Evolutionary conservation across 2,113 vertebrate species (phyloP).

Genomic region (Columba livia): DNA sequence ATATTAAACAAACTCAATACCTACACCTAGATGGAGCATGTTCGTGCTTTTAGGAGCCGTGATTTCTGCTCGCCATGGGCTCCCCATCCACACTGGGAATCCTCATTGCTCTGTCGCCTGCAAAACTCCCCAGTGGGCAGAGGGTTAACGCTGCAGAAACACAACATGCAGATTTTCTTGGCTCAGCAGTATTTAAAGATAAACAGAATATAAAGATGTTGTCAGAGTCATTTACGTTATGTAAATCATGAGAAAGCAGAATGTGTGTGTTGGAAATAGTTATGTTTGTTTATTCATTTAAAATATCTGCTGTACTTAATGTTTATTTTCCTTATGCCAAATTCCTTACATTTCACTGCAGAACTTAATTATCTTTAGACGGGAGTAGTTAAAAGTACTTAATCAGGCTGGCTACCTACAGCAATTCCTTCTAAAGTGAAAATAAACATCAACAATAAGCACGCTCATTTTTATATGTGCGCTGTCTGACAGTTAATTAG

Average conservation of each 20-base stretch:
- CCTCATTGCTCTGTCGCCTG: background rate
- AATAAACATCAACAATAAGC: constrained; percentile 31
- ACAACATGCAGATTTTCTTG: constrained; percentile 46
- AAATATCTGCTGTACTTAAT: background rate
- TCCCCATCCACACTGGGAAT: background rate
- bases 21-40: background rate
- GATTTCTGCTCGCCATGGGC: background rate
- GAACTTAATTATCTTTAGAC: background rate
- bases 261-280: background rate
- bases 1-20: constrained; percentile 17
- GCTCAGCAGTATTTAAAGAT: constrained; percentile 35
- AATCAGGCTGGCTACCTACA: constrained; percentile 13
- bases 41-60: background rate
- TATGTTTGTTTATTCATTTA: constrained; percentile 45
- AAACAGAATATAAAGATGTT: constrained; percentile 55
- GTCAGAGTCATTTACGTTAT: background rate
- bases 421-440: background rate
- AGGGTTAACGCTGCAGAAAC: constrained; percentile 54
- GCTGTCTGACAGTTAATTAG: constrained; percentile 49
- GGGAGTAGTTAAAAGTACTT: background rate
- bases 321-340: background rate
- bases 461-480: background rate
- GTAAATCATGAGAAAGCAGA: constrained; percentile 7
- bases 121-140: background rate
- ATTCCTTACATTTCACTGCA: background rate